Evolutionary conservation across 2,113 vertebrate genomes (phyloP).

Genomic region (Phyllostomus discolor): DNA sequence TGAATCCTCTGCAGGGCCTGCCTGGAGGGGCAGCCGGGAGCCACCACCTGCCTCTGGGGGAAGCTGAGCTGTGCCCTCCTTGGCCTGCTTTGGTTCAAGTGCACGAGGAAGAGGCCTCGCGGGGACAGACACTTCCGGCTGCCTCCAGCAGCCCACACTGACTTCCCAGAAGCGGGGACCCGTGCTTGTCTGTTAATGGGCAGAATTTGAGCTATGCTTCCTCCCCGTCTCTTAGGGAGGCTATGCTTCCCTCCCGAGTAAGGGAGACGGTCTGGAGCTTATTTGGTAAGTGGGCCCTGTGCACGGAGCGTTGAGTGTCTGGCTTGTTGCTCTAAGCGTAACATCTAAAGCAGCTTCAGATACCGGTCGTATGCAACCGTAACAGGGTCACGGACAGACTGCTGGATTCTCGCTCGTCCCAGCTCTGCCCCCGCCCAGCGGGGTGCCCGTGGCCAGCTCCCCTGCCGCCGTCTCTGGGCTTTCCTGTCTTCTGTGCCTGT

Average conservation of each 20-base stretch:
- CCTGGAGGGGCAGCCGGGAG: not conserved
- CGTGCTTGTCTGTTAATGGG: not conserved
- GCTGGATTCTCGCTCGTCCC: not conserved
- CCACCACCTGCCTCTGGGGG: not conserved
- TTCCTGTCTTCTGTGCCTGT: not conserved
- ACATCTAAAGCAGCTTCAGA: not conserved
- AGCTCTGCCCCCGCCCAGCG: not conserved
- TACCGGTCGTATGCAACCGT: not conserved
- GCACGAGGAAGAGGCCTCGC: not conserved
- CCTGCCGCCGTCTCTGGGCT: not conserved
- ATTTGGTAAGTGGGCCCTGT: not conserved
- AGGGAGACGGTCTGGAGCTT: not conserved
- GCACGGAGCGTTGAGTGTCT: not conserved
- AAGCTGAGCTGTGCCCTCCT: not conserved
- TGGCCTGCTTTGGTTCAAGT: not conserved
- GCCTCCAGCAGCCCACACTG: not conserved
- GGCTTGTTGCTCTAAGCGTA: not conserved
- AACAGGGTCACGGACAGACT: not conserved
- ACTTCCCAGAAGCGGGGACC: not conserved
- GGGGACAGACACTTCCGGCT: fast-evolving
- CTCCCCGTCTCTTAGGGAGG: not conserved
- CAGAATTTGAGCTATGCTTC: not conserved
- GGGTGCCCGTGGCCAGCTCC: not conserved
- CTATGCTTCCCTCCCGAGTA: not conserved
- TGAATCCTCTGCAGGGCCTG: not conserved